phyloP scores from a whole-genome alignment of 2,113 vertebrate species.

The Engraulis encrasicolus region DNA sequence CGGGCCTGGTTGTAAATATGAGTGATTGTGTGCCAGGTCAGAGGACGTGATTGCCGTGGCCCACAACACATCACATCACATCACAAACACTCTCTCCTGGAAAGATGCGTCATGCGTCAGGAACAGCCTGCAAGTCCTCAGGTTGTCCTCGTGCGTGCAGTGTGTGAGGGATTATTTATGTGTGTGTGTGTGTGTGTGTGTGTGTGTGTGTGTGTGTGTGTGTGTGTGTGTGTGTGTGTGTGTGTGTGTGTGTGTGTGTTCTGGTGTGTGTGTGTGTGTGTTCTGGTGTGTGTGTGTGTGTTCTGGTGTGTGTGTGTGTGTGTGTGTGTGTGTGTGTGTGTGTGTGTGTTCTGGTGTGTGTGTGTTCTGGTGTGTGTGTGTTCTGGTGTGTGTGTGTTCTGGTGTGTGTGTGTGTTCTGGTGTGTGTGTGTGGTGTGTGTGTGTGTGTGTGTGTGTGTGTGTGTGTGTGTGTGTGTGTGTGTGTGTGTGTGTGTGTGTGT shows the following conservation, averaged over 20 bases:
- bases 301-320: no score
- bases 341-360: no score
- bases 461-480: background rate
- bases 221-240: no score
- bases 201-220: no score
- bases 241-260: background rate
- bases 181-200: no score
- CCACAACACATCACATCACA: no score
- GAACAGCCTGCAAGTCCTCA: background rate
- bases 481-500: background rate
- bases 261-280: background rate
- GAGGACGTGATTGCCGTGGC: background rate
- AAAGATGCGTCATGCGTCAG: slow-evolving; percentile 17
- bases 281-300: background rate
- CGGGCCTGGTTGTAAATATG: no score
- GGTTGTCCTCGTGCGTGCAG: background rate
- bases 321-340: no score
- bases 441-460: no score
- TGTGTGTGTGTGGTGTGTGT: no score
- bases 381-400: background rate
- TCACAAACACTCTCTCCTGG: background rate
- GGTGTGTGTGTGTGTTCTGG: background rate
- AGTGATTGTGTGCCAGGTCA: background rate
- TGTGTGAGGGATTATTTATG: no score
- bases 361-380: no score